These are phyloP conservation scores for Zelleria hepariella DNA, from an alignment of 2,888 invertebrate species.

Conservation along the genomic window DNA sequence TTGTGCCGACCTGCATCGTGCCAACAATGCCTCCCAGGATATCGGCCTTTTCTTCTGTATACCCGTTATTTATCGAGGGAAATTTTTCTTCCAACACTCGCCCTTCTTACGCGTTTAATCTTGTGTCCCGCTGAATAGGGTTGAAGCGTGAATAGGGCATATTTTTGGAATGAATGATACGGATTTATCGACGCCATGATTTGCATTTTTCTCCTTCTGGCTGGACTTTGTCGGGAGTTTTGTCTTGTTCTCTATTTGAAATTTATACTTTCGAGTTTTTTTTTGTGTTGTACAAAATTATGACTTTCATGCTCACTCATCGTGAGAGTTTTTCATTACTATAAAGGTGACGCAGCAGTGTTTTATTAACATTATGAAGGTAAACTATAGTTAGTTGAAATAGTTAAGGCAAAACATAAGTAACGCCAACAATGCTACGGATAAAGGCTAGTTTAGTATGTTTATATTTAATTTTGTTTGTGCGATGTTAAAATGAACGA, in stretches of 20 bases:
- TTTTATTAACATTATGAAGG: too few species aligned
- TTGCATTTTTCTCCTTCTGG: neutral
- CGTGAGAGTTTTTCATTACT: too few species aligned
- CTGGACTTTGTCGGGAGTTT: too few species aligned
- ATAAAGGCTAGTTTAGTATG: too few species aligned
- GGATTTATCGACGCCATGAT: neutral
- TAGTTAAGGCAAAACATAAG: too few species aligned
- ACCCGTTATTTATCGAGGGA: slow-evolving; percentile 26
- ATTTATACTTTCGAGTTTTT: neutral
- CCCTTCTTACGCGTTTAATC: slow-evolving; percentile 1
- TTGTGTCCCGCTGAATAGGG: neutral
- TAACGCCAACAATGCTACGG: too few species aligned
- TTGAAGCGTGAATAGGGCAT: neutral
- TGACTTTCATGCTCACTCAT: too few species aligned
- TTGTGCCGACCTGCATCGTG: slow-evolving; percentile 45
- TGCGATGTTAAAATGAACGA: neutral
- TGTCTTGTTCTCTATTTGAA: too few species aligned
- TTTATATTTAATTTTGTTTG: too few species aligned
- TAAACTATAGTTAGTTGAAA: too few species aligned
- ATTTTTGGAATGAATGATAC: neutral
- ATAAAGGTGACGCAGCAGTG: too few species aligned
- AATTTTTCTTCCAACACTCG: slow-evolving; percentile 7
- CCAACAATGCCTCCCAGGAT: slow-evolving; percentile 16
- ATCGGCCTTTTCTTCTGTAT: slow-evolving; percentile 23
- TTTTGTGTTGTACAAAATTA: neutral